phyloP scores from a whole-genome alignment of 2,113 vertebrate genomes.

The Bufo bufo region DNA sequence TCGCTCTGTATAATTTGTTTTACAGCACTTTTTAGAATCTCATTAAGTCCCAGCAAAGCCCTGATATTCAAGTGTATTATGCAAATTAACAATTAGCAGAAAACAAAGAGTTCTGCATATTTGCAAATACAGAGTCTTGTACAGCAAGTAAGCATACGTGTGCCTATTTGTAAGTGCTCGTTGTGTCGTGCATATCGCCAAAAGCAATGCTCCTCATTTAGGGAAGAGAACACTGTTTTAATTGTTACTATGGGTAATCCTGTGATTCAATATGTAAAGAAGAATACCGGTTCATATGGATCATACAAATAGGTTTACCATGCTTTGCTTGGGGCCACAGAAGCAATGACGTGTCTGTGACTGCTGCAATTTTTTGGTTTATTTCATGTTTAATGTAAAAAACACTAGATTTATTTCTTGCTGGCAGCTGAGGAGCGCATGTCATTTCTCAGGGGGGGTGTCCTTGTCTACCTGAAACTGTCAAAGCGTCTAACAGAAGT shows the following conservation, averaged over 20 bases:
- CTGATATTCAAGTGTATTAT: slow-evolving; percentile 57
- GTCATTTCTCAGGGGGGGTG: too few relatives aligned
- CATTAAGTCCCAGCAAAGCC: slow-evolving; percentile 3
- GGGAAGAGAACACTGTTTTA: background rate
- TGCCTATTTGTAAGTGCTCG: background rate
- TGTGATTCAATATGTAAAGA: background rate
- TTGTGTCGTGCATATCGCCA: background rate
- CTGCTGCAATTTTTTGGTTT: too few relatives aligned
- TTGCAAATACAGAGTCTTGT: slow-evolving; percentile 34
- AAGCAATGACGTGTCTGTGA: too few relatives aligned
- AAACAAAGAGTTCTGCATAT: slow-evolving; percentile 58
- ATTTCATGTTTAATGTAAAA: too few relatives aligned
- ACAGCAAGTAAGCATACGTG: background rate
- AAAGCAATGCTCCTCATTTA: background rate
- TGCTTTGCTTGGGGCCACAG: too few relatives aligned
- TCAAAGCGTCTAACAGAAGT: too few relatives aligned
- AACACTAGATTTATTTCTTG: too few relatives aligned
- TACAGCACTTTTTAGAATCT: slow-evolving; percentile 53
- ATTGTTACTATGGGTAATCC: background rate
- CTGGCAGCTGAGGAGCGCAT: too few relatives aligned
- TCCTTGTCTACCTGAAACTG: too few relatives aligned
- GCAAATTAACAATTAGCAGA: slow-evolving; percentile 60
- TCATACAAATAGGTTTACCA: background rate
- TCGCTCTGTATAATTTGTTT: background rate
- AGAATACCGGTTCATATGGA: background rate